Percentiles rank a stretch among this genome's conserved stretches.
phyloP scores from a whole-genome alignment of 2,888 invertebrate genomes.

The Rhimphoctona megacephalus region DNA sequence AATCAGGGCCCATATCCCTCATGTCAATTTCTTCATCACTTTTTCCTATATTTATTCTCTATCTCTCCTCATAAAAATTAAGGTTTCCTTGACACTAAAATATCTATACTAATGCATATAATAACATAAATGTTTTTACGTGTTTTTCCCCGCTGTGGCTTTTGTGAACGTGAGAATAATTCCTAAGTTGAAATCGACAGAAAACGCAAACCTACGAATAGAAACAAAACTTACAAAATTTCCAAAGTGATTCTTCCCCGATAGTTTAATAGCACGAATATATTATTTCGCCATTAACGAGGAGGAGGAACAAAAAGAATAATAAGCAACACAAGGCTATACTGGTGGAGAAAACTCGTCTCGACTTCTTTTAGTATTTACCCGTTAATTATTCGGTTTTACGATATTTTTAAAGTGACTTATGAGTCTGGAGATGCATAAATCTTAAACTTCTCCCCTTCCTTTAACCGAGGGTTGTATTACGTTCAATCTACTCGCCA shows the following conservation, averaged over 20 bases:
- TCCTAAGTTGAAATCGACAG: background rate
- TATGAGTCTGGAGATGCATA: slow-evolving; percentile 75
- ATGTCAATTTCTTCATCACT: slow-evolving; percentile 19
- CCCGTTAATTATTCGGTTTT: slow-evolving; percentile 70
- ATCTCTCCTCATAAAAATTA: background rate
- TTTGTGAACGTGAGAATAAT: background rate
- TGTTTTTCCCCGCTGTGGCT: background rate
- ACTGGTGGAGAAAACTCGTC: slow-evolving; percentile 10
- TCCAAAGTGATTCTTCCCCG: background rate
- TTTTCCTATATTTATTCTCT: slow-evolving; percentile 4
- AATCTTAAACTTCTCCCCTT: slow-evolving; percentile 73
- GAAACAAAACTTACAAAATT: background rate
- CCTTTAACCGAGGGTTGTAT: slow-evolving; percentile 42
- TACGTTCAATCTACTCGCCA: slow-evolving; percentile 53
- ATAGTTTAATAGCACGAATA: slow-evolving; percentile 23
- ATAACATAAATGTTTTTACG: background rate
- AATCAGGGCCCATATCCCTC: slow-evolving; percentile 55
- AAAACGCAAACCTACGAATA: background rate
- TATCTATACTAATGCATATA: background rate
- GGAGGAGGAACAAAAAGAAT: background rate
- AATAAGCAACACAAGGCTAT: slow-evolving; percentile 16
- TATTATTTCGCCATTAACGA: slow-evolving; percentile 26
- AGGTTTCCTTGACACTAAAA: background rate
- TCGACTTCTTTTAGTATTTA: slow-evolving; percentile 14
- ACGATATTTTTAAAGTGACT: slow-evolving; percentile 73